These are phyloP conservation scores for Caenorhabditis sp. DNA, from an alignment of 2,888 invertebrate genomes.

Conservation along the genomic window DNA sequence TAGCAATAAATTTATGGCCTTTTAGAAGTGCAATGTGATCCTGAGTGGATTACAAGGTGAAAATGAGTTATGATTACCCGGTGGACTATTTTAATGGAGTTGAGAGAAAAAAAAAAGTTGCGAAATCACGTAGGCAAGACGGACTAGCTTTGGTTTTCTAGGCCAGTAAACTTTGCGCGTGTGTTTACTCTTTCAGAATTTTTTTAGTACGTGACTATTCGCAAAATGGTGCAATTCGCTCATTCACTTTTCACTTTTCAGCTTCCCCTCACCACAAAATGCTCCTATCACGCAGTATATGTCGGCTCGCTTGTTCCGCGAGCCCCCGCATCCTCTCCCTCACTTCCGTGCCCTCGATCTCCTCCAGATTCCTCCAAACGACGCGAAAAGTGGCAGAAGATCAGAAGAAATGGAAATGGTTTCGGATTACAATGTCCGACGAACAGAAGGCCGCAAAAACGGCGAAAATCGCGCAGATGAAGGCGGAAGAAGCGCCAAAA, in stretches of 20 bases:
- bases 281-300: slow-evolving; percentile 18
- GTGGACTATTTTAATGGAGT: slow-evolving; percentile 5
- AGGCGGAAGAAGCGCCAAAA: slow-evolving; percentile 70
- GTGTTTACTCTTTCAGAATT: too few relatives aligned
- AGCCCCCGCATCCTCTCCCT: not conserved
- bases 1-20: slow-evolving; percentile 23
- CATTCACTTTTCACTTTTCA: too few relatives aligned
- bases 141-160: too few relatives aligned
- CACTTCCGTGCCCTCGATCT: not conserved
- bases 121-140: not conserved
- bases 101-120: not conserved
- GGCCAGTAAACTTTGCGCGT: too few relatives aligned
- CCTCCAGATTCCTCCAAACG: not conserved
- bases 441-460: slow-evolving; percentile 70
- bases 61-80: slow-evolving; percentile 24
- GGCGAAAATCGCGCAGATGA: slow-evolving; percentile 65
- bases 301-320: slow-evolving; percentile 17
- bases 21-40: too few relatives aligned
- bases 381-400: not conserved
- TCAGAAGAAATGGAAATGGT: slow-evolving; percentile 54
- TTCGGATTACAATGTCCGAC: slow-evolving; percentile 71
- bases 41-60: not conserved
- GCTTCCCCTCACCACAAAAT: too few relatives aligned
- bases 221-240: too few relatives aligned
- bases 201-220: too few relatives aligned